A percentile compares a stretch with the other conserved stretches of the same genome.
These are phyloP conservation scores for Holacanthella duospinosa DNA, from an alignment of 2,888 invertebrate genomes.

Conservation along the genomic window DNA sequence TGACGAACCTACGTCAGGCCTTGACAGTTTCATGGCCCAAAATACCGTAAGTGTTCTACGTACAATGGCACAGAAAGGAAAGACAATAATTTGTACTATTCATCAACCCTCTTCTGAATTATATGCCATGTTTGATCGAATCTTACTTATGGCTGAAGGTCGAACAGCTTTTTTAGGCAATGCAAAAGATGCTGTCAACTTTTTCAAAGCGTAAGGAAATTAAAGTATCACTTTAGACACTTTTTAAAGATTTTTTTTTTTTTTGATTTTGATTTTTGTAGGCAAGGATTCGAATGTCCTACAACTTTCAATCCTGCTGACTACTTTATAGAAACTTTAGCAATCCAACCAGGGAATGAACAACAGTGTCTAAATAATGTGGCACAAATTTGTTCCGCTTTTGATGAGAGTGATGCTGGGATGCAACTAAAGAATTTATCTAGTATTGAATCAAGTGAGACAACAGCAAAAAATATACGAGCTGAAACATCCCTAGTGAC, in stretches of 20 bases:
- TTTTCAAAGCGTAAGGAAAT: conserved; percentile 23
- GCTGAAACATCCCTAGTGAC: not conserved
- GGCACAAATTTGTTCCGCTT: conserved; percentile 50
- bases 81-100: conserved; percentile 83
- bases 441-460: not conserved
- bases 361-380: conserved; percentile 65
- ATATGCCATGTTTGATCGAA: conserved; percentile 78
- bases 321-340: conserved; percentile 79
- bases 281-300: conserved; percentile 72
- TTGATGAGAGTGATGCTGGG: conserved; percentile 19
- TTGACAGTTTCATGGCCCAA: conserved; percentile 94
- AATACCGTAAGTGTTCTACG: conserved; percentile 42
- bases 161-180: conserved; percentile 53
- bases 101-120: conserved; percentile 92
- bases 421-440: not conserved
- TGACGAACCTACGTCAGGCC: conserved; percentile 92
- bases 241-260: not conserved
- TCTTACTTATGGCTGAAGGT: conserved; percentile 83
- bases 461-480: not conserved
- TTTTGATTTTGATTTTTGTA: conserved; percentile 41
- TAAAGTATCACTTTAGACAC: not conserved
- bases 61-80: conserved; percentile 60
- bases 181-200: conserved; percentile 23
- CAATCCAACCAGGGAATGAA: conserved; percentile 74
- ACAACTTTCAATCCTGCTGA: conserved; percentile 89